These are phyloP conservation scores for Drosophila histrio DNA, from an alignment of 2,888 invertebrate genomes.

Conservation along the genomic window DNA sequence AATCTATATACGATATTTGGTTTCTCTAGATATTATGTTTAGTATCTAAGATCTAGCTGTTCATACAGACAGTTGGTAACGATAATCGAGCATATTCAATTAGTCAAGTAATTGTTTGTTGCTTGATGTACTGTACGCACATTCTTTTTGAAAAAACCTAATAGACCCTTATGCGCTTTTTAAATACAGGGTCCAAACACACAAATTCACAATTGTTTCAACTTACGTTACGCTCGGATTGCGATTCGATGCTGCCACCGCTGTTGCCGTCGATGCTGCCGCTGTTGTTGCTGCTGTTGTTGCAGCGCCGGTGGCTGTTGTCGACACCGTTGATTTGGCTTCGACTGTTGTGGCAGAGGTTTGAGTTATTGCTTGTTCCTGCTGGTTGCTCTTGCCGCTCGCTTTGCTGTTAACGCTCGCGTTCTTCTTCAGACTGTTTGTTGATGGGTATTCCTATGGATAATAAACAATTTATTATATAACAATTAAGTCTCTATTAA, in stretches of 20 bases:
- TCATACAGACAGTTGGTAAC: too few species aligned
- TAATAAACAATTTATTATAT: slow-evolving; percentile 16
- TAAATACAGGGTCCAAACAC: too few species aligned
- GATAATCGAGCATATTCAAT: too few species aligned
- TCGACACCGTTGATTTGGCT: slow-evolving; percentile 82
- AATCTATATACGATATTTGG: too few species aligned
- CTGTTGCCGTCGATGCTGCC: slow-evolving; percentile 56
- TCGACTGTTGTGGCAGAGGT: slow-evolving; percentile 83
- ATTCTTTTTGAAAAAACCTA: too few species aligned
- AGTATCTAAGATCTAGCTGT: too few species aligned
- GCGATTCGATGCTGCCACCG: slow-evolving; percentile 85
- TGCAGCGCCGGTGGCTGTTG: slow-evolving; percentile 62
- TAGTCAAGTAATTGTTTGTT: too few species aligned
- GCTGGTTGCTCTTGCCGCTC: slow-evolving; percentile 67
- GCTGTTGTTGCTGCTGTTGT: slow-evolving; percentile 65
- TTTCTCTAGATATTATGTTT: too few species aligned
- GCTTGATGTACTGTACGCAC: too few species aligned
- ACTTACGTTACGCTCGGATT: slow-evolving; percentile 88
- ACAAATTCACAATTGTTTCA: slow-evolving; percentile 47
- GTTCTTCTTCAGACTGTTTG: slow-evolving; percentile 84
- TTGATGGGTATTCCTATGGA: slow-evolving; percentile 86
- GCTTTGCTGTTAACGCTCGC: slow-evolving; percentile 72
- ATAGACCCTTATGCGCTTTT: too few species aligned
- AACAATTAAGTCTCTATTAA: too few species aligned
- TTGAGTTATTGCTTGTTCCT: slow-evolving; percentile 69